Evolutionary conservation across 30 jellyfish, hydroid and myxozoan species (phyloP).

Genomic region (Rhopilema esculentum): DNA sequence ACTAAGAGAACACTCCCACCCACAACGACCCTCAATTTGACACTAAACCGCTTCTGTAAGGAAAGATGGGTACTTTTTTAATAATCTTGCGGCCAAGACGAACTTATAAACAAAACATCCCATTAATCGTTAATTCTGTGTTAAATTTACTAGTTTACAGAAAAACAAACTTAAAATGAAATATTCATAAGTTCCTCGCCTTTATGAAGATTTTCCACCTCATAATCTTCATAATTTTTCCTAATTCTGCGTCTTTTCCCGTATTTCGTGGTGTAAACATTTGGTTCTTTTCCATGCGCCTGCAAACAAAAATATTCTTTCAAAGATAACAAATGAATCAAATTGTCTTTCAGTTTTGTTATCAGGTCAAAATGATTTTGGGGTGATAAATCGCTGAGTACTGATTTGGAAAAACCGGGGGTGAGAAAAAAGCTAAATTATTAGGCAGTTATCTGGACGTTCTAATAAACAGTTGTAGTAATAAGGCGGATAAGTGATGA

Average conservation of each 20-base stretch:
- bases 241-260: conserved; percentile 56
- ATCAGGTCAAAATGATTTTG: neutral
- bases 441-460: no score
- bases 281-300: conserved; percentile 8
- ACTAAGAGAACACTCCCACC: no score
- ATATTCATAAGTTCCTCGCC: neutral
- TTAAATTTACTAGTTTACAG: neutral
- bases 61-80: no score
- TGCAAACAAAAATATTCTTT: neutral
- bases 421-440: neutral
- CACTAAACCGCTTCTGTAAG: no score
- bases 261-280: conserved; percentile 10
- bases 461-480: neutral
- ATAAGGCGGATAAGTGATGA: neutral
- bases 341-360: neutral
- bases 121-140: neutral
- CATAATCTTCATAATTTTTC: conserved; percentile 62
- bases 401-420: neutral
- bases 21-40: no score
- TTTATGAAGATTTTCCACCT: conserved; percentile 35
- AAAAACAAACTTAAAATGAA: neutral
- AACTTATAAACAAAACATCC: no score
- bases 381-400: neutral
- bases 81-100: no score
- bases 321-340: neutral